Evolutionary conservation across 2,888 invertebrate species (phyloP).

Genomic region (Nipponacmea schrenckii): DNA sequence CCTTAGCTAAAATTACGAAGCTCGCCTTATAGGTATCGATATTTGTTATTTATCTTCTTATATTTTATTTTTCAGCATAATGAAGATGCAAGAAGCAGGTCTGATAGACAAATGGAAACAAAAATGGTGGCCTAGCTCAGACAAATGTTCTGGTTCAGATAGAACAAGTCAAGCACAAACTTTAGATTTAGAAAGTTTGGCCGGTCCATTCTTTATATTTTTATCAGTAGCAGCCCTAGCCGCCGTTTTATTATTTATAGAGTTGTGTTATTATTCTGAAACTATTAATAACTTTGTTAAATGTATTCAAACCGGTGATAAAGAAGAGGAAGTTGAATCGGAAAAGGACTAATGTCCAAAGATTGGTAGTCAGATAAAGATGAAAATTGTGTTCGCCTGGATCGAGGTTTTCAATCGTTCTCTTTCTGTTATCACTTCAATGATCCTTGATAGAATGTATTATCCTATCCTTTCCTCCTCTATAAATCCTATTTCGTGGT

Average conservation of each 20-base stretch:
- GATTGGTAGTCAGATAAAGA: too few relatives aligned
- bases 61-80: conserved; percentile 37
- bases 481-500: too few relatives aligned
- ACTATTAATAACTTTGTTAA: not conserved
- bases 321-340: not conserved
- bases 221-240: conserved; percentile 29
- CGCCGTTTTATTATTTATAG: conserved; percentile 31
- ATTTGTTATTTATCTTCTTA: too few relatives aligned
- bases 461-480: too few relatives aligned
- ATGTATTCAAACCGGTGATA: not conserved
- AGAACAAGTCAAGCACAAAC: conserved; percentile 35
- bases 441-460: too few relatives aligned
- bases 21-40: too few relatives aligned
- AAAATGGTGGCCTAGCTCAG: conserved; percentile 44
- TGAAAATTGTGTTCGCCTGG: too few relatives aligned
- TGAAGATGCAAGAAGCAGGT: conserved; percentile 48
- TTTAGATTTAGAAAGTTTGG: conserved; percentile 40
- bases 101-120: conserved; percentile 44
- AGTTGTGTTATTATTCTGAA: conserved; percentile 16
- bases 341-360: not conserved
- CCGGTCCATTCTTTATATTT: conserved; percentile 45
- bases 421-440: too few relatives aligned
- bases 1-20: too few relatives aligned
- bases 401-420: too few relatives aligned
- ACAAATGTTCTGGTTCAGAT: conserved; percentile 30